These are phyloP conservation scores for Smutsia temminckii DNA, from an alignment of 2,797 vertebrate species.

Conservation along the genomic window DNA sequence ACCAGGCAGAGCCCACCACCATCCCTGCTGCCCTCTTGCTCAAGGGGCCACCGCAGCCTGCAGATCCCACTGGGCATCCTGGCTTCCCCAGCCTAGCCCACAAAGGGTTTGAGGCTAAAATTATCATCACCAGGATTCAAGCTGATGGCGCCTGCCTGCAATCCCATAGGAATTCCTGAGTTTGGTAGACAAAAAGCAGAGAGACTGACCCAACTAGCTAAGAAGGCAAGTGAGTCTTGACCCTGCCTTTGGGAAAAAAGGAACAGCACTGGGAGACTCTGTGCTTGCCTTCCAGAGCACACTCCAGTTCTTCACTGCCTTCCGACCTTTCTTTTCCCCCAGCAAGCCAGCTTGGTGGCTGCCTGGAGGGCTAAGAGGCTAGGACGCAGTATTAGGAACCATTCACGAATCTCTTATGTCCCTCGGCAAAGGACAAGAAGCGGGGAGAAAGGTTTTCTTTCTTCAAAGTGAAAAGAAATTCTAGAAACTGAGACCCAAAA, in stretches of 20 bases:
- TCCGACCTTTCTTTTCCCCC: background rate
- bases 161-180: background rate
- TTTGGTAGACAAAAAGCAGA: background rate
- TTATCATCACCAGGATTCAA: background rate
- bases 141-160: background rate
- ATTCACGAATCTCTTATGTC: background rate
- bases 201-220: background rate
- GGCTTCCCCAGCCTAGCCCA: background rate
- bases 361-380: background rate
- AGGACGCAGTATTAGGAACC: background rate
- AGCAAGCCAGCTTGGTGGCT: background rate
- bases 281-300: background rate
- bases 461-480: conserved; percentile 43
- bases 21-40: background rate
- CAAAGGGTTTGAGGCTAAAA: background rate
- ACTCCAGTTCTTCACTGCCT: background rate
- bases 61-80: background rate
- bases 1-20: background rate
- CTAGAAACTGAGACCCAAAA: conserved; percentile 27
- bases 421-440: background rate
- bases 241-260: background rate
- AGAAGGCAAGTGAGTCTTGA: background rate
- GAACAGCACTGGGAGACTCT: background rate
- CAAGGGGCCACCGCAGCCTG: background rate
- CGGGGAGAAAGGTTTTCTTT: background rate